These are phyloP conservation scores for Rhinogobius similis DNA, from an alignment of 2,113 vertebrate genomes.

Conservation along the genomic window DNA sequence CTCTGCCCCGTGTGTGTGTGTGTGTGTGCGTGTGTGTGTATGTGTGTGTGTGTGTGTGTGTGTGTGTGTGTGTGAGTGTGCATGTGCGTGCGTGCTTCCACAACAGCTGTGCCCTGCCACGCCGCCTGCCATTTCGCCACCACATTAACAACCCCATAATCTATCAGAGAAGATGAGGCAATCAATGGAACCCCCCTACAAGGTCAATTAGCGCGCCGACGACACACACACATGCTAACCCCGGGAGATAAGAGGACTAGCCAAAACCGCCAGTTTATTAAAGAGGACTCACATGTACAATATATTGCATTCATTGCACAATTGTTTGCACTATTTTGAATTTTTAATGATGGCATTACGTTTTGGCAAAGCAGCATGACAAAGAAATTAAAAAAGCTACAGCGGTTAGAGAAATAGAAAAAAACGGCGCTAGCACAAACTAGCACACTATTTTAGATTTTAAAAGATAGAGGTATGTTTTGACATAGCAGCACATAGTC, in stretches of 20 bases:
- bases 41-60: constrained; percentile 31
- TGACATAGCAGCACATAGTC: not conserved
- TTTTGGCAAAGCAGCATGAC: not conserved
- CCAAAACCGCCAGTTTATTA: not conserved
- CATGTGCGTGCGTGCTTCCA: constrained; percentile 29
- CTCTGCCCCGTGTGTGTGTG: not conserved
- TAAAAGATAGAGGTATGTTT: not conserved
- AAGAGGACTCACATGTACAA: no score
- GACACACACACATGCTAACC: constrained; percentile 65
- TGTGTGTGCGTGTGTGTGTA: constrained; percentile 30
- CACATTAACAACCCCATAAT: constrained; percentile 99
- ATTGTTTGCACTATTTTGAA: no score
- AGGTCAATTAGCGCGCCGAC: constrained; percentile 92
- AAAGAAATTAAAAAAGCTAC: not conserved
- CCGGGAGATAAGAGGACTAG: constrained; percentile 54
- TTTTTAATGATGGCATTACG: not conserved
- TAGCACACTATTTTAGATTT: not conserved
- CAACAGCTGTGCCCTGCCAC: constrained; percentile 96
- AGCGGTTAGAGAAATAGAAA: not conserved
- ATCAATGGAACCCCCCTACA: constrained; percentile 83
- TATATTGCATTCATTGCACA: no score
- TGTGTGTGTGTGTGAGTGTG: constrained; percentile 31
- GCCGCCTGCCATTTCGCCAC: constrained; percentile 90
- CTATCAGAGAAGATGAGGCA: constrained; percentile 98
- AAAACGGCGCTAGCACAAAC: not conserved